Evolutionary conservation across 1,140 invertebrate genomes (phyloP), one percentile per base, ranked within the genome.

Genomic region (Drosophila virilis): DNA sequence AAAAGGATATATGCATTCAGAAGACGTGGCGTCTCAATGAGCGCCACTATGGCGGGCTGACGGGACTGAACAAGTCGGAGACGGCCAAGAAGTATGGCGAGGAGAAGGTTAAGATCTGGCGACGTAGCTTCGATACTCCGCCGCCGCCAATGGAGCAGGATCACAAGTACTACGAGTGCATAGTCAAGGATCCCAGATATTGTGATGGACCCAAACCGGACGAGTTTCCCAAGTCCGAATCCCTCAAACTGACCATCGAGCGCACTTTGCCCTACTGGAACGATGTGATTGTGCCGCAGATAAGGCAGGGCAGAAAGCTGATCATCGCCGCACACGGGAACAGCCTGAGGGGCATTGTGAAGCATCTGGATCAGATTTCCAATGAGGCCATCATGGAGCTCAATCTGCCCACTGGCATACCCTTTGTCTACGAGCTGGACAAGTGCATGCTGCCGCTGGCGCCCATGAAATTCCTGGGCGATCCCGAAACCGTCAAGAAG

Each of bases 301-400:
- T 99, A 35, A 97, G 97, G 91, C 95, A 95, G 77, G 97, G 97
- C 40, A 97, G 98, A 89, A 95, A 94, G 51, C 96, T 99, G 54
- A 95, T 99, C 8, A 97, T 99, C 85, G 97, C 97, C 78, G 98
- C 98, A 66, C 98, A 99, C 93, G 98, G 98, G 50, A 99, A 99
- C 93, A 98, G 97, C 93, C 94, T 99, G 50, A 93, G 98, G 79
- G 98, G 97, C 51, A 96, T 99, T 88, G 97, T 99, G 0, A 99
- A 99, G 93, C 97, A 98, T 94, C 94, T 99, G 86, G 98, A 99
- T 6, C 22, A 60, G 5, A 66, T 99, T 86, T 95, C 95, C 59
- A 97, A 99, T 88, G 95, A 96, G 69, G 95, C 95, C 66, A 99
- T 99, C 62, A 97, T 98, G 96, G 95, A 94, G 43, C 93, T 99